phyloP scores from a whole-genome alignment of 2,888 invertebrate species.

The Tipula lateralis region DNA sequence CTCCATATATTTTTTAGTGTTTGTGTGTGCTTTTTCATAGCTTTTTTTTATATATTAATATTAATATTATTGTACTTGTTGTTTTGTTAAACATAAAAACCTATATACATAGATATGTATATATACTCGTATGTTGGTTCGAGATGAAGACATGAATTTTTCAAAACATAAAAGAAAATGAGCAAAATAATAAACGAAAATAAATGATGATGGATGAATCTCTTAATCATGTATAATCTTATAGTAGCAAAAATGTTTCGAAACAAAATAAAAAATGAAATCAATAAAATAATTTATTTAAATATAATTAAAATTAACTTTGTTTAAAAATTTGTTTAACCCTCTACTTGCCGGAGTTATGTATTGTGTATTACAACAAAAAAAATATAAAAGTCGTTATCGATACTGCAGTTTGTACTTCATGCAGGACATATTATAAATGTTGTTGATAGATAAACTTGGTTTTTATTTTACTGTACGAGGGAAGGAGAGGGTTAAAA shows the following conservation, averaged over 20 bases:
- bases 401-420: background rate
- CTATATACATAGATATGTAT: background rate
- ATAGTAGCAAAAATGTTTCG: background rate
- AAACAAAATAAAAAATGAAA: background rate
- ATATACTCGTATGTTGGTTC: too few relatives aligned
- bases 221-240: slow-evolving; percentile 19
- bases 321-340: background rate
- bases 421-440: background rate
- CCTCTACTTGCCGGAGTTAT: background rate
- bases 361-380: background rate
- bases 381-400: background rate
- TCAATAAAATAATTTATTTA: slow-evolving; percentile 7
- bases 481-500: slow-evolving; percentile 5
- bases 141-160: background rate
- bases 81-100: background rate
- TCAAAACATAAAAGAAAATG: background rate
- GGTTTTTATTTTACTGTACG: background rate
- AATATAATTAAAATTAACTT: background rate
- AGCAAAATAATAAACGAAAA: background rate
- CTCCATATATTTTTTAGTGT: slow-evolving; percentile 25
- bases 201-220: background rate
- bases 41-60: slow-evolving; percentile 9
- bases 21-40: background rate
- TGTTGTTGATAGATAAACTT: background rate
- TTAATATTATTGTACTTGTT: slow-evolving; percentile 28